Evolutionary conservation across 2,888 invertebrate genomes (phyloP), one percentile per base, ranked within the genome.

Genomic region (Acholoe squamosa): DNA sequence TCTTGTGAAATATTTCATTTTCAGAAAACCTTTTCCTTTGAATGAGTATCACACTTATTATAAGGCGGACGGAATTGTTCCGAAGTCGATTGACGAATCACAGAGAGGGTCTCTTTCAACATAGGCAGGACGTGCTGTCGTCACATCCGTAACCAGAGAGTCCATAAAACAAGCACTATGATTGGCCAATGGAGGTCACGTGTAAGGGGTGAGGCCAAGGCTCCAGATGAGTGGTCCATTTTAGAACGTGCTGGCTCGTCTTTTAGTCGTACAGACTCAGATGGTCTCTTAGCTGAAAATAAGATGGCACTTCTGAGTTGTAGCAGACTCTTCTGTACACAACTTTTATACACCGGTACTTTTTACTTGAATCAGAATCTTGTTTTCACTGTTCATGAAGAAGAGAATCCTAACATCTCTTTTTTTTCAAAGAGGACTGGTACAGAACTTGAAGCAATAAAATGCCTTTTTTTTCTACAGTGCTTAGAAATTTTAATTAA

Each of bases 231-330:
- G 28, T 86, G 28, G 56, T 52, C 86, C 86, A 86, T 86, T 54
- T 86, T 86, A 28, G 86, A 86, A 28, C 86, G 52, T n/a, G 86
- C 86, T 0, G 86, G 86, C 22, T 86, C 86, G 28, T 86, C 86
- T 33, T 86, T 86, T 54, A 86, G 86, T 86, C 86, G 52, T 10
- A 86, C 86, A 28, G 86, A 86, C 52, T 86, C 86, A 12, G 86
- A 86, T 16, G 52, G 86, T 28, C 56, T 52, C 52, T 86, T 86
- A n/a, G 56, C 86, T 80, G 80, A 43, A 80, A 80, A 61, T 22
- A 1, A n/a, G 19, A 19, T 61, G n/a, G n/a, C n/a, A n/a, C n/a
- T n/a, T n/a, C n/a, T n/a, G n/a, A n/a, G n/a, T n/a, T n/a, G n/a
- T n/a, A n/a, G n/a, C n/a, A n/a, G n/a, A n/a, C n/a, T n/a, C n/a